Evolutionary conservation across 2,113 vertebrate species (phyloP), one percentile per base, ranked within the genome.

Genomic region (Poeciliopsis turrubarensis): DNA sequence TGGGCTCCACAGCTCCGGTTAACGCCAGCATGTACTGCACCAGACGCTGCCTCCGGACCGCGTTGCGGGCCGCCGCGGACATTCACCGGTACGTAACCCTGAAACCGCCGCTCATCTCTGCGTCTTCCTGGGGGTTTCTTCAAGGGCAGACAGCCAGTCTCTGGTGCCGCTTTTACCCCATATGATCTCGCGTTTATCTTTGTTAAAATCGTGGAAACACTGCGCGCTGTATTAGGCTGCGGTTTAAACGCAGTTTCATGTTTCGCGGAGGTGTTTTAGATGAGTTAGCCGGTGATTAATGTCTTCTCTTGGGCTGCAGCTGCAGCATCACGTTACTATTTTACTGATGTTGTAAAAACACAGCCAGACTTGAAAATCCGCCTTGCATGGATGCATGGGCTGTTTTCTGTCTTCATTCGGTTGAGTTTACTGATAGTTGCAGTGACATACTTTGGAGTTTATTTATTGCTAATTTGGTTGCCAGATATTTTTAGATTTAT

Each of bases 41-140:
- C 71, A 87, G 81, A 30, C 89, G 81, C 73, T 95, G 94, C 86
- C 87, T 95, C 65, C 86, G 93, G 68, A 86, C 85, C 78, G 92
- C 91, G 37, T 81, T 95, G 89, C 91, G 93, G 77, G 80, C 62
- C 5, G 86, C 83, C 0, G 89, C 84, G 0, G 73, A 44, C 78
- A 80, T 84, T 1, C 87, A 85, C 75, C 86, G 93, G 94, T 95
- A 90, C 80, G 94, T 87, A 67, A 57, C 60, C 57, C 27, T 68
- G 41, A 62, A 25, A 29, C 8, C 7, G 15, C 61, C 10, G 70
- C 25, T 0, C 75, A 51, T 26, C 25, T 19, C 27, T 29, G 30
- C 5, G 15, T 29, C 68, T 13, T 11, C 2, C 30, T 57, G 51
- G 8, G 51, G 51, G 69, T 17, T 3, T 22, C 64, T 65, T 89